Base-by-base conservation (phyloP, 2,888 invertebrate species). In the Stratiomys singularior region DNA sequence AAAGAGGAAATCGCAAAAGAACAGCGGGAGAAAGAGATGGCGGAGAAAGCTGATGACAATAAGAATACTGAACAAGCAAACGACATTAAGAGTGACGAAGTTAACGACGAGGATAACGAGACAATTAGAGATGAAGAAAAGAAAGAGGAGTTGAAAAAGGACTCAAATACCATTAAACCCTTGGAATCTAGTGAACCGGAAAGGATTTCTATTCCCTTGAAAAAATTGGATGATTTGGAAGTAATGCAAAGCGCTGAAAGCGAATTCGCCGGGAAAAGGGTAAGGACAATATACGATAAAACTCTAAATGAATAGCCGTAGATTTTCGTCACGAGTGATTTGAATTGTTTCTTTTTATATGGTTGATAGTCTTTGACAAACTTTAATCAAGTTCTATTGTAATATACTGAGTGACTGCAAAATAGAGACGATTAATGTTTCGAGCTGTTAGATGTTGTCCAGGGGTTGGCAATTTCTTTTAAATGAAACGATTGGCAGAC, bases 231-330 rank as follows among this genome's bases (percentile, higher is more conserved):
- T 46, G 90, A 90, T 72, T 88, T 88, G 80, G 90, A 90, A 84
- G 90, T 91, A 0, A 90, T 91, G 90, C 87, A 90, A 47, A 90
- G 90, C n/a, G 88, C 90, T 79, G 90, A 91, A 83, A 89, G 89
- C 52, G 76, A 80, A 58, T 78, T 78, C 18, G 28, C 77, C 9
- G 46, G 28, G 9, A 82, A 84, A 76, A 82, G 84, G 80, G 86
- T 87, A 82, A 81, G 85, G 15, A 30, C 5, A 30, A 25, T 25
- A 7, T 1, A 60, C 1, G 15, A 52, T 18, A 11, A 7, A 21
- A 60, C 15, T 52, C 7, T 9, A 52, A 52, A 52, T 9, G 18
- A 44, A 9, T 52, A n/a, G 52, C 15, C 15, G 52, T 52, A 13
- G 4, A 52, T 52, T n/a, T 52, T 5, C 18, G 15, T 52, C 5